Conservation (phyloP, 37 sponge, comb jelly and placozoan genomes). For the Petrosia ficiformis region DNA sequence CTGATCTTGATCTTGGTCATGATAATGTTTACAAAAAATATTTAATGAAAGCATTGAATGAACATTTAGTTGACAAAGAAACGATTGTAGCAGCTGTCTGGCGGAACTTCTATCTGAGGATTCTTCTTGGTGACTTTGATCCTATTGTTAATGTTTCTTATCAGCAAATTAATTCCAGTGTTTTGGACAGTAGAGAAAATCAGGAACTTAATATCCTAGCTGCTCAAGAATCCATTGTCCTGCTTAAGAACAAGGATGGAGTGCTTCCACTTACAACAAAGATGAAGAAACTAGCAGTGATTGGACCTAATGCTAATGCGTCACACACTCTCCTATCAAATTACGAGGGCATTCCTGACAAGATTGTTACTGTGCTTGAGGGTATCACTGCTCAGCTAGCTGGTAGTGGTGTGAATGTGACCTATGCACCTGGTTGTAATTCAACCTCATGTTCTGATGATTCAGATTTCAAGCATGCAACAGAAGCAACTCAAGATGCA, state of each 20-base stretch:
- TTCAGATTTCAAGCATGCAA: slow-evolving; percentile 24
- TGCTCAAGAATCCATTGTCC: slow-evolving; percentile 56
- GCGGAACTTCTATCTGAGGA: slow-evolving; percentile 58
- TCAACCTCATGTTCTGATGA: slow-evolving; percentile 19
- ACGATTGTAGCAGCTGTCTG: slow-evolving; percentile 42
- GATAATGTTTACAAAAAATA: slow-evolving; percentile 45
- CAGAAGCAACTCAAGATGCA: slow-evolving; percentile 16
- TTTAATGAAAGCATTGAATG: slow-evolving; percentile 27
- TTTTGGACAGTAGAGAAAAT: slow-evolving; percentile 32
- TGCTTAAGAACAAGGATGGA: slow-evolving; percentile 35
- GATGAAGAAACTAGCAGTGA: slow-evolving; percentile 43
- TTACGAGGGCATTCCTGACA: slow-evolving; percentile 53
- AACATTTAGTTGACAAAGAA: slow-evolving; percentile 12
- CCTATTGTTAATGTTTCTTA: too few species aligned
- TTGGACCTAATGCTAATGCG: slow-evolving; percentile 66
- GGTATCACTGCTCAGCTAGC: slow-evolving; percentile 32
- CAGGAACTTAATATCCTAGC: slow-evolving; percentile 53
- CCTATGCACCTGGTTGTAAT: slow-evolving; percentile 31
- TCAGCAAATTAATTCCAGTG: too few species aligned
- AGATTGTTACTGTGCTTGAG: slow-evolving; percentile 25
- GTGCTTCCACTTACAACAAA: slow-evolving; percentile 10
- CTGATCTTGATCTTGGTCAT: slow-evolving; percentile 66
- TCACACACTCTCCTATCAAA: slow-evolving; percentile 36
- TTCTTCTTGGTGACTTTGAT: slow-evolving; percentile 82
- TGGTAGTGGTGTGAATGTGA: not conserved